Conservation (phyloP, 2,797 vertebrate species). For the Esox lucius region DNA sequence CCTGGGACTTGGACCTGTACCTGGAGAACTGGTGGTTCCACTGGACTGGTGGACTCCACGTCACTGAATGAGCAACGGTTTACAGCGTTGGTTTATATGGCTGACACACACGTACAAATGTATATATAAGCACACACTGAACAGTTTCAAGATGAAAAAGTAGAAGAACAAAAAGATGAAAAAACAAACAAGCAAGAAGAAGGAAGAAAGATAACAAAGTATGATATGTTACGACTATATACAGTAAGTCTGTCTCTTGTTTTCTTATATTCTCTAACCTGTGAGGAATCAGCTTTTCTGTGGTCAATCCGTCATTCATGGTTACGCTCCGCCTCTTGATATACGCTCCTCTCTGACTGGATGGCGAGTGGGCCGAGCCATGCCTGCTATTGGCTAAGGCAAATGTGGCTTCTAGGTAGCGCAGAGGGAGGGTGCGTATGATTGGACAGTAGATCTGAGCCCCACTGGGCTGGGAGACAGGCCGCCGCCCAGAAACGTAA, state of each 20-base stretch:
- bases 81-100: conserved; percentile 21
- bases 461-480: conserved; percentile 85
- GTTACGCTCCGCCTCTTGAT: conserved; percentile 96
- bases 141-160: neutral
- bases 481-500: conserved; percentile 88
- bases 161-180: neutral
- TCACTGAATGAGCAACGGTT: conserved; percentile 58
- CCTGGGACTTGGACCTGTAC: conserved; percentile 31
- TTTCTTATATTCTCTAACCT: conserved; percentile 73
- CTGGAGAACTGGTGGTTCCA: conserved; percentile 63
- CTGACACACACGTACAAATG: conserved; percentile 7
- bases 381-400: conserved; percentile 84
- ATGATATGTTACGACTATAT: neutral
- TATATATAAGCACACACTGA: neutral
- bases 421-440: conserved; percentile 92
- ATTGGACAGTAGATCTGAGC: conserved; percentile 94
- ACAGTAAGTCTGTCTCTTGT: neutral
- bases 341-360: conserved; percentile 86
- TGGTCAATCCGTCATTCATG: conserved; percentile 91
- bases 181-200: neutral
- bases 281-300: conserved; percentile 90
- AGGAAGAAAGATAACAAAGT: neutral
- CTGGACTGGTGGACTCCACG: conserved; percentile 68
- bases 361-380: conserved; percentile 78
- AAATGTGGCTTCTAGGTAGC: conserved; percentile 97